These are phyloP conservation scores for Eupithecia dodoneata DNA, from an alignment of 2,888 invertebrate species.

Conservation along the genomic window DNA sequence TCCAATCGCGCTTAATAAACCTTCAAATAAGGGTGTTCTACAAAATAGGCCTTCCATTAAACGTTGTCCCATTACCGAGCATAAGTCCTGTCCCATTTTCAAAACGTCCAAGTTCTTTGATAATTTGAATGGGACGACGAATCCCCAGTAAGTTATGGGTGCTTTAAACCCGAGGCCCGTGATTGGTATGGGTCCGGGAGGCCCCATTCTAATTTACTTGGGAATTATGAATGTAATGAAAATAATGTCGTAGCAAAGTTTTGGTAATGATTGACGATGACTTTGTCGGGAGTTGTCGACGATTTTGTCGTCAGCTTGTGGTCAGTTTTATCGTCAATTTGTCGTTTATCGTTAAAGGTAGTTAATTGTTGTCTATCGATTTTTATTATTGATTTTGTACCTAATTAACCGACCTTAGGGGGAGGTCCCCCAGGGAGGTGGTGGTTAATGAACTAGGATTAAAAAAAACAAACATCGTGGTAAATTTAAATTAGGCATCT, in stretches of 20 bases:
- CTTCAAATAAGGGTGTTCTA: conserved; percentile 1
- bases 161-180: neutral
- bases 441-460: neutral
- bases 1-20: neutral
- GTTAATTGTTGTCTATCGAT: neutral
- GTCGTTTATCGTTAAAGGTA: neutral
- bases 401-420: too few species aligned
- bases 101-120: conserved; percentile 17
- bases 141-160: conserved; percentile 16
- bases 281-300: neutral
- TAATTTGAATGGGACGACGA: conserved; percentile 15
- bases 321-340: too few species aligned
- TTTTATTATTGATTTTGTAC: neutral
- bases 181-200: conserved; percentile 12
- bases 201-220: conserved; percentile 9
- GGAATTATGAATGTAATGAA: conserved; percentile 9
- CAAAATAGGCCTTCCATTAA: neutral
- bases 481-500: too few species aligned
- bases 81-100: conserved; percentile 9
- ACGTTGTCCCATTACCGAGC: neutral
- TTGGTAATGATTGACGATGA: neutral
- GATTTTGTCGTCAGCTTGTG: neutral
- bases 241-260: conserved; percentile 10
- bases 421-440: neutral
- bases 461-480: neutral